Base-by-base conservation (phyloP, 2,888 invertebrate genomes). In the Pseudolycoriella hygida region DNA sequence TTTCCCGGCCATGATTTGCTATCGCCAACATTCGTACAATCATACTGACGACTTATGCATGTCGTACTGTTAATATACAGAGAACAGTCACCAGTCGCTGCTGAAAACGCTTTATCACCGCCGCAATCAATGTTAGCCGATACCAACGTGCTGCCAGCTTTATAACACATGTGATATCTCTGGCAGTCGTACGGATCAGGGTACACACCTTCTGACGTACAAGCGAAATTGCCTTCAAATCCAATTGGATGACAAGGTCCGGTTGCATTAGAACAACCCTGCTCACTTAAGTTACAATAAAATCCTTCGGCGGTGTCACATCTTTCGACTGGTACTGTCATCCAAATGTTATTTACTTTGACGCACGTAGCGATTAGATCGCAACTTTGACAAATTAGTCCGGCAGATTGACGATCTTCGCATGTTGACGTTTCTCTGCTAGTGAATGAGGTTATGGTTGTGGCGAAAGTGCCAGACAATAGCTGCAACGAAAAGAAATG, bases 141-240 rank as follows among this genome's bases (percentile, higher is more conserved):
- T 3, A 65, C 60, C 17, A 50, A 18, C 12, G 47, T 59, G 11
- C 56, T 53, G 25, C 55, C 57, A 20, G 60, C 59, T 48, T 60
- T 59, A 45, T 62, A 61, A 45, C 64, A 64, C 59, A 64, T 61
- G 43, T 64, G 65, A 47, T 65, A 64, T 45, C 58, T 60, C 51
- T 64, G 64, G 42, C 64, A 64, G 46, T 64, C 63, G 32, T 64
- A 64, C 2, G 64, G 64, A 57, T 64, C 63, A 2, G 65, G 64
- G 31, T 62, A 64, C 15, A 62, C 42, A 39, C 64, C 64, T 34
- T 61, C 60, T 1, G 61, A 60, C 2, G 62, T 63, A 51, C 63
- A 64, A 32, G 60, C 62, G 17, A 64, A 64, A 48, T 61, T 63
- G 5, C 59, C 61, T 41, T 61, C 61, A 42, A 60, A 57, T 3